Evolutionary conservation across 2,113 vertebrate species (phyloP).

Genomic region (Melanerpes aurifrons): DNA sequence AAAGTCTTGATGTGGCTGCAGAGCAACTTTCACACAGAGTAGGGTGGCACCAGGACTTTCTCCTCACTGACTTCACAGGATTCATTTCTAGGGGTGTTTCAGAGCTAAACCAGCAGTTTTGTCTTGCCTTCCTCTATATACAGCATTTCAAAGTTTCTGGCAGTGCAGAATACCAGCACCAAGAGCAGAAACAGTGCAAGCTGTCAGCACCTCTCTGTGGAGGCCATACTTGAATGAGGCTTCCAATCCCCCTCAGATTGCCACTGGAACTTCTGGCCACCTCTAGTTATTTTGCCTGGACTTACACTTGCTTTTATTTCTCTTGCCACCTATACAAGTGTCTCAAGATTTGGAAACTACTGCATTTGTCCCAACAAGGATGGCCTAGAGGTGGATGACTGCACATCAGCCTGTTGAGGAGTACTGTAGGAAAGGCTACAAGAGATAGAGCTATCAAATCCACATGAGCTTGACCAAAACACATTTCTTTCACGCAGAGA

Average conservation of each 20-base stretch:
- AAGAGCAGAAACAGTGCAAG: neutral
- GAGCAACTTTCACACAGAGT: neutral
- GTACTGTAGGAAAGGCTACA: neutral
- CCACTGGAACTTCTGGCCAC: neutral
- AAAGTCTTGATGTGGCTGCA: neutral
- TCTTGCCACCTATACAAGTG: neutral
- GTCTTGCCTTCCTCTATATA: neutral
- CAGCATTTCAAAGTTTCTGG: neutral
- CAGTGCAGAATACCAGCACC: neutral
- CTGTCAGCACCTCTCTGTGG: neutral
- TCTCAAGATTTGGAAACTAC: neutral
- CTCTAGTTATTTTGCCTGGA: neutral
- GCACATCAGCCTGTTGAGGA: neutral
- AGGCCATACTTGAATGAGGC: accelerated
- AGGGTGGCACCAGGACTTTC: neutral
- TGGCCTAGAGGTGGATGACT: neutral
- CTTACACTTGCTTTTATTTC: neutral
- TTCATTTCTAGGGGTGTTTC: neutral
- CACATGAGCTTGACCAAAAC: neutral
- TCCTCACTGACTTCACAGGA: neutral
- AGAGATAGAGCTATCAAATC: constrained; percentile 19
- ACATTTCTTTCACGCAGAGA: neutral
- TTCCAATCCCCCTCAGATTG: neutral
- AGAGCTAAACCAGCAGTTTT: neutral
- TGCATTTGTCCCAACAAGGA: neutral